phyloP scores from a whole-genome alignment of 1,140 invertebrate species.

The Latrodectus geometricus region DNA sequence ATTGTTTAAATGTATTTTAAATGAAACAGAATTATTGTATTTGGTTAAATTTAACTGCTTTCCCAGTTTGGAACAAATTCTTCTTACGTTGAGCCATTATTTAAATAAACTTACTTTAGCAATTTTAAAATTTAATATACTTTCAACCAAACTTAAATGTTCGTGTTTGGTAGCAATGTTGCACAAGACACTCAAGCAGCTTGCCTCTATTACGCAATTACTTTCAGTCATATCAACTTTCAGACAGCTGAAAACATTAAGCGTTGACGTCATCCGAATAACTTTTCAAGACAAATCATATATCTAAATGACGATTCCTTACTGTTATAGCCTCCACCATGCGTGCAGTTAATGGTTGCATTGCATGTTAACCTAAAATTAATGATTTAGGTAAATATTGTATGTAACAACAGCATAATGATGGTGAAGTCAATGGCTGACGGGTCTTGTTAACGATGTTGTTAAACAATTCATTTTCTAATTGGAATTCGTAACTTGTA shows the following conservation, averaged over 20 bases:
- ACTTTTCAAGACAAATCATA: not conserved
- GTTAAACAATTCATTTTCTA: constrained; percentile 23
- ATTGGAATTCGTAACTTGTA: constrained; percentile 24
- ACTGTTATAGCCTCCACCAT: not conserved
- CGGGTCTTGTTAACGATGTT: constrained; percentile 33
- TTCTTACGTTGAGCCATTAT: no score
- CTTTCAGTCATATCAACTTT: not conserved
- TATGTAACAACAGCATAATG: not conserved
- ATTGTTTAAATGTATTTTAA: no score
- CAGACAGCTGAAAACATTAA: not conserved
- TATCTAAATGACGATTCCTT: not conserved
- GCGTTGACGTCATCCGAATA: not conserved
- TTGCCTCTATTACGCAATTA: not conserved
- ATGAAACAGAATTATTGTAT: no score
- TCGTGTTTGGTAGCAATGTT: no score
- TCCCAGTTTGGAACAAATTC: no score
- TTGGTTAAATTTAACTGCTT: no score
- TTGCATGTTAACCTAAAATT: constrained; percentile 17
- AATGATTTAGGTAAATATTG: constrained; percentile 20
- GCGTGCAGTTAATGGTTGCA: constrained; percentile 8
- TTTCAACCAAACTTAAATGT: no score
- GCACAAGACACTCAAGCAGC: no score
- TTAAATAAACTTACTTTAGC: no score
- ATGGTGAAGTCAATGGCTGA: not conserved
- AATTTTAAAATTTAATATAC: no score